phyloP scores from a whole-genome alignment of 1,140 invertebrate species.

The Caerostris darwini region DNA sequence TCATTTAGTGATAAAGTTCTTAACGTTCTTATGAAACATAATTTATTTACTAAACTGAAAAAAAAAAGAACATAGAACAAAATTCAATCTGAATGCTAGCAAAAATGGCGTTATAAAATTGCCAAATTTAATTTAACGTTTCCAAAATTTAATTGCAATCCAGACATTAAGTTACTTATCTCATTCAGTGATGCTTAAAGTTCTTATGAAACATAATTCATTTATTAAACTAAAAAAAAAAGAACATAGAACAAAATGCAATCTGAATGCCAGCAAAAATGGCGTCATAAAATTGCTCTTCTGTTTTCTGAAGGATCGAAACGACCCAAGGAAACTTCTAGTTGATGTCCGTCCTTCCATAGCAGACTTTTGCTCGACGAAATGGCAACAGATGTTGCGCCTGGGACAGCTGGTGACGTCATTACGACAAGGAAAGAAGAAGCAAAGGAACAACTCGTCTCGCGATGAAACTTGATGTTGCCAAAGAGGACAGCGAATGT shows the following conservation, averaged over 20 bases:
- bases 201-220: too few species aligned
- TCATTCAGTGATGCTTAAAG: too few species aligned
- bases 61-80: too few species aligned
- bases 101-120: not conserved
- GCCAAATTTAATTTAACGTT: too few species aligned
- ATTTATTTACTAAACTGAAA: too few species aligned
- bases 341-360: not conserved
- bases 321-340: not conserved
- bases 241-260: not conserved
- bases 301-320: not conserved
- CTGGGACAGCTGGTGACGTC: conserved; percentile 59
- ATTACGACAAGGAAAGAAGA: conserved; percentile 44
- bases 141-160: too few species aligned
- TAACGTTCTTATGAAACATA: too few species aligned
- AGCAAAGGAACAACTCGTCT: conserved; percentile 17
- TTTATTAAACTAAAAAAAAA: not conserved
- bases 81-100: too few species aligned
- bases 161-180: too few species aligned
- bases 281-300: conserved; percentile 8
- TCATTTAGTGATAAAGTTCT: too few species aligned
- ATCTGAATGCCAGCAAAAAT: not conserved
- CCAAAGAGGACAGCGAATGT: conserved; percentile 21
- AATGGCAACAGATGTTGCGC: conserved; percentile 60
- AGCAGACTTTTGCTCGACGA: conserved; percentile 39
- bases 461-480: conserved; percentile 10